Conservation (phyloP, 2,113 vertebrate species). For the Upupa epops region DNA sequence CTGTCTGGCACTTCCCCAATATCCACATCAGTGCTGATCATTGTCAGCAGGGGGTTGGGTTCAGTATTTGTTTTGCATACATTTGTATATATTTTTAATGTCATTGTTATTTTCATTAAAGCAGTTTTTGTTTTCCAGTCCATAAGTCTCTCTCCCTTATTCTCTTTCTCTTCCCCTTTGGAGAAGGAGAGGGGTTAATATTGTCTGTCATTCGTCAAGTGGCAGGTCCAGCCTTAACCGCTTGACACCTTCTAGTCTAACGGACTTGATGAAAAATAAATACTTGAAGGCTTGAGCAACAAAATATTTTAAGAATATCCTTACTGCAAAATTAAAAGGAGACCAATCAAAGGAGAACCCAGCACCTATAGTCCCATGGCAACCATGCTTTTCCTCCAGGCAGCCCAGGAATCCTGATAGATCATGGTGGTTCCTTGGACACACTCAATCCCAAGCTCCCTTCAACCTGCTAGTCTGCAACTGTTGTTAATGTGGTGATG, state of each 20-base stretch:
- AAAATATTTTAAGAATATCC: not conserved
- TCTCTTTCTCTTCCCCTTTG: no score
- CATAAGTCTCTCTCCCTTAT: no score
- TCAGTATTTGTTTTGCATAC: no score
- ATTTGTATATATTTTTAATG: no score
- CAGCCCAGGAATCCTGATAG: not conserved
- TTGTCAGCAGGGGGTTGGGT: no score
- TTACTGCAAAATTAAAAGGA: not conserved
- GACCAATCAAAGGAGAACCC: not conserved
- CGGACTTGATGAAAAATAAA: not conserved
- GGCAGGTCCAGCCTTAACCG: no score
- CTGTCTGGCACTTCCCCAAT: no score
- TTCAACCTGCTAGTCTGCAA: not conserved
- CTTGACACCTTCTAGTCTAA: not conserved
- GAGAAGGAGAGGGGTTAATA: no score
- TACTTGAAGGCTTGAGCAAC: not conserved
- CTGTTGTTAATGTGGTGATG: rapidly evolving
- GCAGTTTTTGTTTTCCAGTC: no score
- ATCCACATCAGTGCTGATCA: no score
- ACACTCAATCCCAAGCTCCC: not conserved
- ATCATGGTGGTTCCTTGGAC: not conserved
- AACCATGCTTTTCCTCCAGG: not conserved
- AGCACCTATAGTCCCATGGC: not conserved
- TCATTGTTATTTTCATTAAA: no score
- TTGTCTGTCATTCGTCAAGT: no score